Conservation (phyloP, 1,140 invertebrate genomes). For the Pseudomyrmex cubaensis region DNA sequence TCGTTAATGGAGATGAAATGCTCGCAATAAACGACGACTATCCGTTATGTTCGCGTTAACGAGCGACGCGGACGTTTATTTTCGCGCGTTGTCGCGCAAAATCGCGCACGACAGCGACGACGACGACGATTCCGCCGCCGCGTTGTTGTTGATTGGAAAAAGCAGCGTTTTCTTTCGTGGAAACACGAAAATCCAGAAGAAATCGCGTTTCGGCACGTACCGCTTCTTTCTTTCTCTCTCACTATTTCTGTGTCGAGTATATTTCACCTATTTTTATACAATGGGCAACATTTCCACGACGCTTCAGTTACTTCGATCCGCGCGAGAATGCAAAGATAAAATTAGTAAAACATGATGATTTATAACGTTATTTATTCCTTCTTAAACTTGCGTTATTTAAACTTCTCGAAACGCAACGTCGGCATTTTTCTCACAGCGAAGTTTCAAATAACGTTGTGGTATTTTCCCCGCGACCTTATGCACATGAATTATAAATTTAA, state of each 20-base stretch:
- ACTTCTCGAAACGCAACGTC: not conserved
- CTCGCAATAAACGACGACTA: slow-evolving; percentile 76
- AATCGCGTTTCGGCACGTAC: not conserved
- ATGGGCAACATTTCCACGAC: not conserved
- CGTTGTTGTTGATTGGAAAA: too few species aligned
- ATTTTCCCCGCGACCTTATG: not conserved
- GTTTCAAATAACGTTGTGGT: too few species aligned
- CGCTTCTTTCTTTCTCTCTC: not conserved
- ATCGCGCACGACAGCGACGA: not conserved
- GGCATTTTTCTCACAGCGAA: not conserved
- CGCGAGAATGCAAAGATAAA: too few species aligned
- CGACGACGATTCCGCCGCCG: not conserved
- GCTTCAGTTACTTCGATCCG: not conserved
- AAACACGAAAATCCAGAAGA: not conserved
- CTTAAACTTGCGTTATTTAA: not conserved
- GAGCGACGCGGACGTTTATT: slow-evolving; percentile 63
- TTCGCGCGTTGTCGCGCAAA: slow-evolving; percentile 38
- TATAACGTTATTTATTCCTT: not conserved
- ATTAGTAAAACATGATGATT: not conserved
- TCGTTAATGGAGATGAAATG: slow-evolving; percentile 79
- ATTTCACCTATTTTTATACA: slow-evolving; percentile 4
- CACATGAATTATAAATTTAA: slow-evolving; percentile 7
- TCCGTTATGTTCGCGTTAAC: slow-evolving; percentile 71
- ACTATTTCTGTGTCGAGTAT: not conserved
- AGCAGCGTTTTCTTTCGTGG: slow-evolving; percentile 3